phyloP scores from a whole-genome alignment of 1,140 invertebrate species.

The Papilio helenus region DNA sequence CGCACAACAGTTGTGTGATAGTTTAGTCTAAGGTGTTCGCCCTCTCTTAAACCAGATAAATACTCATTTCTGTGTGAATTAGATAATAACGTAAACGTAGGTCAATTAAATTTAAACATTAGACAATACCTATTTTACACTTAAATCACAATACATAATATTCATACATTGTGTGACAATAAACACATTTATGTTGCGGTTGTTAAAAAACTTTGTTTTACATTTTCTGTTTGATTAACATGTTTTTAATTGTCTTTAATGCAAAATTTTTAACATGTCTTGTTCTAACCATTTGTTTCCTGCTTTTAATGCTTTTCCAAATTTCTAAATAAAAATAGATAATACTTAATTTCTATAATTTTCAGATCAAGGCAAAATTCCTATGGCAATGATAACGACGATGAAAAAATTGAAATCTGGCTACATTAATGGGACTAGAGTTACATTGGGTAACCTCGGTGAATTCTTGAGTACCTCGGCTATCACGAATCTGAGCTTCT shows the following conservation, averaged over 20 bases:
- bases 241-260: slow-evolving; percentile 48
- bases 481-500: slow-evolving; percentile 97
- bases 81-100: too few relatives aligned
- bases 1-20: too few relatives aligned
- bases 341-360: slow-evolving; percentile 21
- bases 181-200: too few relatives aligned
- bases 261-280: slow-evolving; percentile 24
- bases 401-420: slow-evolving; percentile 99
- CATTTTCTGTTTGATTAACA: too few relatives aligned
- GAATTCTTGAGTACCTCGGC: slow-evolving; percentile 98
- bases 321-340: not conserved
- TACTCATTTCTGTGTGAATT: too few relatives aligned
- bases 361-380: slow-evolving; percentile 95
- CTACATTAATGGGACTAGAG: slow-evolving; percentile 98
- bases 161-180: too few relatives aligned
- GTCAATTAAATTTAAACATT: too few relatives aligned
- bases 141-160: too few relatives aligned
- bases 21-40: too few relatives aligned
- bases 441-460: slow-evolving; percentile 94
- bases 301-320: slow-evolving; percentile 2
- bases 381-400: slow-evolving; percentile 96
- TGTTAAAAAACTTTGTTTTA: too few relatives aligned
- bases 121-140: too few relatives aligned
- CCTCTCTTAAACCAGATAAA: too few relatives aligned
- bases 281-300: not conserved